Evolutionary conservation across 1,140 invertebrate genomes (phyloP), one percentile per base, ranked within the genome.

Genomic region (Bombyx mandarina): DNA sequence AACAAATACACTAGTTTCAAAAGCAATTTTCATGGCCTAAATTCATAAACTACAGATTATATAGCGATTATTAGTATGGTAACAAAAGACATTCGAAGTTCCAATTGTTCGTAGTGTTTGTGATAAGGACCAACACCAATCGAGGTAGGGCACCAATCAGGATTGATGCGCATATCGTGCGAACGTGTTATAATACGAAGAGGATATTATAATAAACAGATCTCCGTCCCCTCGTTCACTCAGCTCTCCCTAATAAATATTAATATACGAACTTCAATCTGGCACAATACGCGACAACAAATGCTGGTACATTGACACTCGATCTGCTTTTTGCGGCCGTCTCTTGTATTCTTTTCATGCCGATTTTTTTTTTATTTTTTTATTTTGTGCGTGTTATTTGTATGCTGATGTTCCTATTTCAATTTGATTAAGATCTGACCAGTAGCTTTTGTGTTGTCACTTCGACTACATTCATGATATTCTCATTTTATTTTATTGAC

Each of bases 171-270:
- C 63, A 63, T 75, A 75, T 82, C 82, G 79, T 86, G 82, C 78
- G 82, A 86, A 80, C 80, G 76, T 77, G 78, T 86, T 80, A 81
- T 86, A 83, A 83, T 83, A 78, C 66, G 26, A 35, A 35, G 75
- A 83, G 82, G 82, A 86, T 80, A 86, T 86, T 84, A 86, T 82
- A 84, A 84, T 86, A 86, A 86, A 86, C 82, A 81, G 79, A 79
- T 77, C 68, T 65, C 63, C 68, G 69, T 67, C 60, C 62, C 6
- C 53, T 54, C 68, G 67, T 70, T 67, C 68, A 52, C 58, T 55
- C 62, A 56, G 56, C 67, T 76, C 79, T 77, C 77, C 73, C 76
- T 77, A 83, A 85, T 82, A 85, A 81, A 83, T 83, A 86, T 86
- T 82, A 83, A 86, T 83, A 77, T 78, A 77, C 74, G 80, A 83